Evolutionary conservation across 2,797 vertebrate genomes (phyloP).

Genomic region (Pithecia hirsuta): DNA sequence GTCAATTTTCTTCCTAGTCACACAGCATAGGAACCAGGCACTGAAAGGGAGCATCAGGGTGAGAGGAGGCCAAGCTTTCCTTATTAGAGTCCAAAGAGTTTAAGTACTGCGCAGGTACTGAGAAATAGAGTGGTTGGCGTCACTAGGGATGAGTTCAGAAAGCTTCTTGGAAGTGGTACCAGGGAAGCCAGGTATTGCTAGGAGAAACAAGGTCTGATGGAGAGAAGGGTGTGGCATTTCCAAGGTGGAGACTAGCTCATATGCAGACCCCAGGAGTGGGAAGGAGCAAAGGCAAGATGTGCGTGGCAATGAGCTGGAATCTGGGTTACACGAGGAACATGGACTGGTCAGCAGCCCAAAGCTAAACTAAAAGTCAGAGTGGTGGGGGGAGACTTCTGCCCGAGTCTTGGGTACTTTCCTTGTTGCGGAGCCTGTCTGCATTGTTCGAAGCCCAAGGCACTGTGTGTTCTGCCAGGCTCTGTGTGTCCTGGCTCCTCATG

Average conservation of each 20-base stretch:
- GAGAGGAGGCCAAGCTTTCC: neutral
- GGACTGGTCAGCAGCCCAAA: neutral
- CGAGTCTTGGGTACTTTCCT: neutral
- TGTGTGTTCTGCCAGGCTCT: neutral
- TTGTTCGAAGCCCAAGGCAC: neutral
- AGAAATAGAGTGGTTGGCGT: neutral
- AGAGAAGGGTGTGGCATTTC: neutral
- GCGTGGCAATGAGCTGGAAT: neutral
- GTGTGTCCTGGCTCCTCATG: neutral
- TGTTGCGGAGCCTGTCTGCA: neutral
- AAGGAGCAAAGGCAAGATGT: neutral
- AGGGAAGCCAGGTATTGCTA: neutral
- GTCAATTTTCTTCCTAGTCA: neutral
- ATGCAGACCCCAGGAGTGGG: neutral
- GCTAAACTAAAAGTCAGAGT: neutral
- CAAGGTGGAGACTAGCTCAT: fast-evolving
- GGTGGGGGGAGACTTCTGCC: neutral
- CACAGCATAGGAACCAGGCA: neutral
- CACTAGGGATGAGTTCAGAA: neutral
- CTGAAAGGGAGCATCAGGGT: neutral
- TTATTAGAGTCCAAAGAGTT: neutral
- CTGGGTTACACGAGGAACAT: neutral
- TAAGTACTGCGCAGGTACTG: neutral
- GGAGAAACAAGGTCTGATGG: neutral
- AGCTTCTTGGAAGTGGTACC: neutral